Evolutionary conservation across 2,113 vertebrate genomes (phyloP), one percentile per base, ranked within the genome.

Genomic region (Megaptera novaeangliae): DNA sequence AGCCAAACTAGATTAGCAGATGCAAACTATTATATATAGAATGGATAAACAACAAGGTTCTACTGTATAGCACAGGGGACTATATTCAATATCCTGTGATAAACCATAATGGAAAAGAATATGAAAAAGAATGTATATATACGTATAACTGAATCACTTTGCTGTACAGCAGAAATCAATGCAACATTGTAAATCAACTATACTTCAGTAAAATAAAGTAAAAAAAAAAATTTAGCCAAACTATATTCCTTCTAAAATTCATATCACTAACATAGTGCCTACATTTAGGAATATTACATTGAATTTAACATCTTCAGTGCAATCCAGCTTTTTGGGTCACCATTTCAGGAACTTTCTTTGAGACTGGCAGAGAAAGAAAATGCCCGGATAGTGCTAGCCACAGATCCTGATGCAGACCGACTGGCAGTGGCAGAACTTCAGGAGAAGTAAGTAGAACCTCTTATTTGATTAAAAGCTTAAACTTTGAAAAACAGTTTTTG

Each of bases 341-440:
- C 91, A 1, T 97, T 96, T 88, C 85, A 99, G 99, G 99, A 99
- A 29, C 91, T 99, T 71, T 99, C 99, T 31, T 98, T 99, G 87
- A 98, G 98, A 49, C 98, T 99, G 82, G 99, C 99, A 18, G 99
- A 99, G 98, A 99, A 96, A 74, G 99, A 99, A 97, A 96, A 98
- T 0, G 99, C 99, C 21, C 96, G 17, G 23, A 94, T 99, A 0
- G 99, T 99, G 0, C 97, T 99, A 98, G 99, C 99, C 0, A 99
- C 99, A 0, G 99, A 99, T 83, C 99, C 99, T 12, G 99, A 99
- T 61, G 99, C 99, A 6, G 99, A 99, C 71, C 98, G 99, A 9
- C 92, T 99, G 78, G 99, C 99, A 27, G 99, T 99, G 88, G 99
- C 99, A 2, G 99, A 99, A 69, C 99, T 97, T 59, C 98, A 98